Conservation (phyloP, 35 echinoderm and acorn worm species). For the Patiria miniata region DNA sequence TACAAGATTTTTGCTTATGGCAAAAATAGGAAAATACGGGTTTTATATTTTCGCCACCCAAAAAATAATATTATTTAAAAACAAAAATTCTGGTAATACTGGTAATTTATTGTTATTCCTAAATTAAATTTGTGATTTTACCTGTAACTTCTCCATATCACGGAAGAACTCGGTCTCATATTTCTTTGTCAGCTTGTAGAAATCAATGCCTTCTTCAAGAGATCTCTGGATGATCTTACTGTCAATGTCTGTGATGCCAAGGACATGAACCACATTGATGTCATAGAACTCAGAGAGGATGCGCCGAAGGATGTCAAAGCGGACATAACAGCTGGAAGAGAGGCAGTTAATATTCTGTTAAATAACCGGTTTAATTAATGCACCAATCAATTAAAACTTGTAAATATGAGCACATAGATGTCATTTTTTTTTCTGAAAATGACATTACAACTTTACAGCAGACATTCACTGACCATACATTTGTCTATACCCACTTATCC, state of each 20-base stretch:
- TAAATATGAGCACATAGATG: not conserved
- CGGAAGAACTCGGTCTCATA: slow-evolving; percentile 77
- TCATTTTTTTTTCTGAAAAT: not conserved
- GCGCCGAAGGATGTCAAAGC: slow-evolving; percentile 93
- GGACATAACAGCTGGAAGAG: slow-evolving; percentile 73
- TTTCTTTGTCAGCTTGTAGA: slow-evolving; percentile 54
- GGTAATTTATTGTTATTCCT: no score
- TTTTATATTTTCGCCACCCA: no score
- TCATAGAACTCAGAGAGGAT: slow-evolving; percentile 84
- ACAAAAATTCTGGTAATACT: no score
- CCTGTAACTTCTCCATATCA: slow-evolving; percentile 50
- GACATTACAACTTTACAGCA: no score
- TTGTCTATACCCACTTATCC: no score
- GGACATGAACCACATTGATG: slow-evolving; percentile 80
- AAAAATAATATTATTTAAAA: no score
- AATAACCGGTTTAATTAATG: not conserved
- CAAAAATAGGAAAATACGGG: no score
- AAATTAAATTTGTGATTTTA: not conserved
- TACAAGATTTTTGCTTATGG: not conserved
- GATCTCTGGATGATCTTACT: slow-evolving; percentile 91
- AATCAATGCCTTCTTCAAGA: slow-evolving; percentile 44
- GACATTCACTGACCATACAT: no score
- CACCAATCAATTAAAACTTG: not conserved
- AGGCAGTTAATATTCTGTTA: slow-evolving; percentile 43
- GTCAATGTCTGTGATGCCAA: slow-evolving; percentile 99